Percentiles rank a stretch among this genome's conserved stretches.
Evolutionary conservation across 2,797 vertebrate species (phyloP).

Genomic region (Mormyrus hasselquistii): DNA sequence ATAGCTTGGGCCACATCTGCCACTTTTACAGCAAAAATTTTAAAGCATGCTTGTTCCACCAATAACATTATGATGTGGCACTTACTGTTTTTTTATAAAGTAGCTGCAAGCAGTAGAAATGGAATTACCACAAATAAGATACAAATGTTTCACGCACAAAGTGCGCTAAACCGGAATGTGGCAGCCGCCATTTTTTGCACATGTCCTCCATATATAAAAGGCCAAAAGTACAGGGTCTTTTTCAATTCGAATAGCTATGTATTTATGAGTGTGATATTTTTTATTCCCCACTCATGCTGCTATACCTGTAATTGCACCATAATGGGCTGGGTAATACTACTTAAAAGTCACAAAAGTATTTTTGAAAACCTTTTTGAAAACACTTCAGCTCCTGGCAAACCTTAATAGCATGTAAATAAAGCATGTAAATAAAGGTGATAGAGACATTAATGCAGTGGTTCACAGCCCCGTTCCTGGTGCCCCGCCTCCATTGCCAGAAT

Average conservation of each 20-base stretch:
- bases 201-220: neutral
- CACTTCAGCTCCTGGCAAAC: neutral
- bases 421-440: neutral
- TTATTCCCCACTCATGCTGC: neutral
- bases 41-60: neutral
- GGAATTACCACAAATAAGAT: neutral
- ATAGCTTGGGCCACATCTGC: neutral
- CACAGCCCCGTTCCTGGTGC: neutral
- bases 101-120: neutral
- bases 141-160: neutral
- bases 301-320: neutral
- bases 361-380: neutral
- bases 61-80: neutral
- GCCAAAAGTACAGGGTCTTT: neutral
- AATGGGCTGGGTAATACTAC: neutral
- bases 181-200: neutral
- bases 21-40: neutral
- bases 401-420: neutral
- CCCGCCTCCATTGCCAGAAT: neutral
- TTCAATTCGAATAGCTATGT: neutral
- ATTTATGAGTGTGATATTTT: neutral
- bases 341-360: neutral
- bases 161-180: neutral
- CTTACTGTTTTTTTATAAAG: neutral
- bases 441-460: neutral